Conservation (phyloP, 1,140 invertebrate species). For the Pectinophora gossypiella region DNA sequence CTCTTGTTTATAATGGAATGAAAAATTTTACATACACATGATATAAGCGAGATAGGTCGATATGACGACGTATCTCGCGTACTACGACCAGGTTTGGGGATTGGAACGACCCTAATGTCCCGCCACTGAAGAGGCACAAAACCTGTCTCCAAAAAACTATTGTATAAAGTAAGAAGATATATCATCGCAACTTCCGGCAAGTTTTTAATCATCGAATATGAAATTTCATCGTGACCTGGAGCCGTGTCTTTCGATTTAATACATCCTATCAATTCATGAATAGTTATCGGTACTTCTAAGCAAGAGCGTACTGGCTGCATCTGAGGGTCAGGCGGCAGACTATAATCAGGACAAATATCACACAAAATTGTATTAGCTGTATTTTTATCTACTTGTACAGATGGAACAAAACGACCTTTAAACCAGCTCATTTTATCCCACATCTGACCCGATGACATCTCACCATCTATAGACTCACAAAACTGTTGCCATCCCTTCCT, state of each 20-base stretch:
- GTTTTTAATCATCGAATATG: slow-evolving; percentile 1
- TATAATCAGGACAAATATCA: neutral
- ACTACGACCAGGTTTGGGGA: neutral
- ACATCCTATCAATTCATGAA: neutral
- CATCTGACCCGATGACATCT: neutral
- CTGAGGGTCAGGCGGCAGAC: neutral
- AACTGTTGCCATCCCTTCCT: neutral
- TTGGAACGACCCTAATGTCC: neutral
- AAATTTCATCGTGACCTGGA: neutral
- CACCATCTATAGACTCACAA: neutral
- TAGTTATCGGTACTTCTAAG: neutral
- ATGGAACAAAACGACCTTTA: neutral
- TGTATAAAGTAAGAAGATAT: neutral
- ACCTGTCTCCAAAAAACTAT: neutral
- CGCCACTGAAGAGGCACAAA: neutral
- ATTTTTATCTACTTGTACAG: neutral
- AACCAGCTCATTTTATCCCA: slow-evolving; percentile 7
- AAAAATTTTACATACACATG: neutral
- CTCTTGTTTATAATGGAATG: neutral
- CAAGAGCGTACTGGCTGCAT: neutral
- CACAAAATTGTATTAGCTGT: neutral
- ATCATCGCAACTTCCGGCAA: neutral
- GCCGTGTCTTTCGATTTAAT: neutral
- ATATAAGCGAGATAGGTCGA: neutral
- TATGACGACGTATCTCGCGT: neutral